Evolutionary conservation across 2,797 vertebrate genomes (phyloP), one percentile per base, ranked within the genome.

Genomic region (Sebastes iracundus): DNA sequence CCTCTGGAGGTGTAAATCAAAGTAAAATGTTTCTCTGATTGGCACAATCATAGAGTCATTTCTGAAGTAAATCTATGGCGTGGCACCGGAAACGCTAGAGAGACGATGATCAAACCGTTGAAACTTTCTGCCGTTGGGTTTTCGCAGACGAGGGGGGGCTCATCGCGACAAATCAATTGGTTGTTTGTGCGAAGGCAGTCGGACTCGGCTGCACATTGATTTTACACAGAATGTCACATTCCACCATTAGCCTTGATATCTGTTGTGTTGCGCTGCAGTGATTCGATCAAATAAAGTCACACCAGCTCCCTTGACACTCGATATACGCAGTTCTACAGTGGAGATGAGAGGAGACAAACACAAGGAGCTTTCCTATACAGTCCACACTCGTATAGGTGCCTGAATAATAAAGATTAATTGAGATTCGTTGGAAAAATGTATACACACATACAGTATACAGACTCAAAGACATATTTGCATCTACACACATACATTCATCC

Each of bases 161-260:
- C 25, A 55, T 74, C 56, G 42, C 18, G 13, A 75, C 42, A 53
- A 82, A 83, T 85, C 80, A 88, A 87, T 90, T 55, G 73, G 72
- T 27, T 46, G 75, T 74, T 82, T 78, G 75, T 64, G 60, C 12
- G 5, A 73, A 65, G 56, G 72, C 83, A 64, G 77, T 66, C 56
- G 27, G 71, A 83, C 74, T 71, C 60, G 16, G 71, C 71, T 77
- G 77, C 59, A 69, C 84, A 84, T 86, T 63, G 83, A 84, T 86
- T 84, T 85, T 49, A 68, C 79, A 70, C 71, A 13, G 80, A 77
- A 69, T 58, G 72, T 28, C 75, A 69, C 84, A 70, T 81, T 70
- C 66, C 59, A 60, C 75, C 55, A 73, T 85, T 77, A 72, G 69
- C 52, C 3, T 2, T 25, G 55, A 56, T 80, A 82, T 84, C 74